phyloP scores from a whole-genome alignment of 1,140 invertebrate genomes.

The Papilio glaucus region DNA sequence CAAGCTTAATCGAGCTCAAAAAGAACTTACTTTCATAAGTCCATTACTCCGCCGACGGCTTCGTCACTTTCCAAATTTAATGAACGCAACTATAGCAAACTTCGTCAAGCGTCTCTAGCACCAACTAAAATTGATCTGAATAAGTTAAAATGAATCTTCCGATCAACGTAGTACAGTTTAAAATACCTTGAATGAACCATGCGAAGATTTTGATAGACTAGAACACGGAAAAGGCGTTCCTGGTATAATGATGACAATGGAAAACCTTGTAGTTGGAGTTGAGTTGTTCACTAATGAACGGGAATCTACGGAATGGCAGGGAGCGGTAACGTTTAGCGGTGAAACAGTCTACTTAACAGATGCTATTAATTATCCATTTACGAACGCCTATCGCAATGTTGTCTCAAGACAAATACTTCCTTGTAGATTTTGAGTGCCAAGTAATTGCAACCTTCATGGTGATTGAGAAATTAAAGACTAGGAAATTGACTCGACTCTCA shows the following conservation, averaged over 20 bases:
- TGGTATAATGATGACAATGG: slow-evolving; percentile 39
- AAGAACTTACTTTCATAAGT: slow-evolving; percentile 22
- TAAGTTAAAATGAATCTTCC: background rate
- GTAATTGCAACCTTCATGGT: too few relatives aligned
- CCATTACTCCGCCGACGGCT: background rate
- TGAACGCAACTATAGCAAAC: slow-evolving; percentile 31
- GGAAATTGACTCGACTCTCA: too few relatives aligned
- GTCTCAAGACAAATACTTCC: background rate
- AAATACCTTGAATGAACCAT: background rate
- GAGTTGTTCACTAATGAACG: slow-evolving; percentile 34
- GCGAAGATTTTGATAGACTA: slow-evolving; percentile 17
- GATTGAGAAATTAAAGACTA: too few relatives aligned
- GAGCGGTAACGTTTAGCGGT: background rate
- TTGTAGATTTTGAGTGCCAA: too few relatives aligned
- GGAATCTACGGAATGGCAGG: background rate
- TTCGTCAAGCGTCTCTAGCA: background rate
- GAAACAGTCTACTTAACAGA: background rate
- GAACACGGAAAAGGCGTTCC: slow-evolving; percentile 39
- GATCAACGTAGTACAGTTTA: background rate
- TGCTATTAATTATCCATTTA: slow-evolving; percentile 11
- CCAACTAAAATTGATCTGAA: background rate
- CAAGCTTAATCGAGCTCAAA: slow-evolving; percentile 2
- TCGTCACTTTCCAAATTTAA: slow-evolving; percentile 27
- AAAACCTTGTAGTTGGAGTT: slow-evolving; percentile 29
- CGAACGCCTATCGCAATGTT: background rate